Evolutionary conservation across 2,113 vertebrate species (phyloP), one percentile per base, ranked within the genome.

Genomic region (Vulpes ferrilata): DNA sequence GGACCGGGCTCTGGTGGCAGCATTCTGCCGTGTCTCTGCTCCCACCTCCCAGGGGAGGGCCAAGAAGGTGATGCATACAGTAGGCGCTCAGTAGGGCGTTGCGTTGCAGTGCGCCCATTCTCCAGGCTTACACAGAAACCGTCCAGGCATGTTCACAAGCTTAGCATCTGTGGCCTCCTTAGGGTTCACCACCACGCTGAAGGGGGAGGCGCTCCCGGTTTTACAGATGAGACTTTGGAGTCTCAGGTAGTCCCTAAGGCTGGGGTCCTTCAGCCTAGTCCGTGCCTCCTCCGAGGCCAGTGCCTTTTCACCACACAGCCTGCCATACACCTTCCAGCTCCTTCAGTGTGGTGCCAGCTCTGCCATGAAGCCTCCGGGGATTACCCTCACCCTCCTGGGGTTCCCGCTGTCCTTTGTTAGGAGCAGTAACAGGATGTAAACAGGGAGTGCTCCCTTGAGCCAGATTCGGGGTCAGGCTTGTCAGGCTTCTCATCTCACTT

Each of bases 41-140:
- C 0, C 35, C 35, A 0, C 17, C 86, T 48, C 7, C 32, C 0
- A 0, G 64, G 74, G 81, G 57, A 10, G 13, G 55, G 38, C 27
- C 13, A 0, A 32, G 90, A 53, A 19, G 67, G 38, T 22, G 90
- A 8, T 4, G 19, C 10, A 13, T 25, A 11, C 32, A 7, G 73
- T 27, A 6, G 65, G 62, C 0, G 7, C 71, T 51, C 64, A 3
- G 15, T 0, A n/a, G 55, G 1, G 6, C 20, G 0, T 4, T 11
- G 67, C 4, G 0, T n/a, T 23, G 13, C 7, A 15, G 10, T 6
- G 79, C 48, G 25, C 74, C 55, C 13, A 0, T 32, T 35, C 32
- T n/a, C 55, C 8, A 2, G 60, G 3, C 62, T 62, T 1, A 0
- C 8, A 1, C 1, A 0, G 0, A 7, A 5, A 20, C 16, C 3